Base-by-base conservation (phyloP, 2,888 invertebrate species). In the Euzophera pinguis region DNA sequence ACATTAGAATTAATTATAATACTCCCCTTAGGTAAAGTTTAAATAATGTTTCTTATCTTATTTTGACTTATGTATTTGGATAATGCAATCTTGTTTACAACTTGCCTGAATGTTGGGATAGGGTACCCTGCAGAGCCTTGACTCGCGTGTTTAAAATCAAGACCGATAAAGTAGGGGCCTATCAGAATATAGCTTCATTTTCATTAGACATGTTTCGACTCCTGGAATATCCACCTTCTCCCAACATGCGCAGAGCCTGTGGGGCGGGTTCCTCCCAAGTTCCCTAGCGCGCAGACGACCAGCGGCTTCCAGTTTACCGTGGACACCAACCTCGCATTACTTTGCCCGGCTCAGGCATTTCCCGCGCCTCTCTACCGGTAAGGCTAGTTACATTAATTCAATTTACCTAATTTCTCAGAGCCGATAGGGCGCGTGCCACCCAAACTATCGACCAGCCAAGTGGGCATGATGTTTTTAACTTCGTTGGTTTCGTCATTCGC, bases 81-180 rank as follows among this genome's bases (percentile, higher is more conserved):
- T n/a, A n/a, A 32, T 12, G 8, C 60, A 57, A 59, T 48, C n/a
- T 56, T 64, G 55, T 59, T 72, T 63, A 64, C 9, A 77, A 83
- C 86, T 93, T 95, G 96, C 97, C 97, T 97, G 97, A 96, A 97
- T 97, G 97, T 97, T 97, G 97, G 97, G 97, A 97, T 97, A 96
- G 97, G 97, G 97, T 97, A 96, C 96, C 96, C 96, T 95, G 95
- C 84, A 84, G 85, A 89, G 88, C 86, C 89, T 83, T 82, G 75
- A 86, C 88, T 75, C 83, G 83, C 83, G 78, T 63, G 57, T 58
- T 38, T 52, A 51, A 52, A 50, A 50, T 58, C 60, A 49, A 53
- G 52, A 54, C 58, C 63, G 63, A 66, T 62, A 70, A 52, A 64
- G 68, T 78, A 78, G 79, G 78, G 74, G 66, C 65, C 60, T 63